Conservation (phyloP, 1,140 invertebrate species). For the Bombus waltoni region DNA sequence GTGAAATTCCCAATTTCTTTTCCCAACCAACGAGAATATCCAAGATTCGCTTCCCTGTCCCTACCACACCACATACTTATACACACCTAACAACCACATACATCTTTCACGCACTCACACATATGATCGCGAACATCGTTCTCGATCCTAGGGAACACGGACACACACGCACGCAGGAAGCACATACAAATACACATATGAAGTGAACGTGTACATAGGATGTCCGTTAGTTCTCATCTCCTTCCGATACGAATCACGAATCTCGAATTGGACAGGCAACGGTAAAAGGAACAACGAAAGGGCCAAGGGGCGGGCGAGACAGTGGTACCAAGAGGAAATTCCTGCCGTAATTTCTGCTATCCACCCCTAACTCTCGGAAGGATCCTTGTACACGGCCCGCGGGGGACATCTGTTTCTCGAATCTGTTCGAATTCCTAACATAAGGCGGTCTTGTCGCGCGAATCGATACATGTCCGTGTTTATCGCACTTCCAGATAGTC, state of each 20-base stretch:
- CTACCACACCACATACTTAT: not conserved
- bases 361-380: slow-evolving; percentile 63
- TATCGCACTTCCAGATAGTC: not conserved
- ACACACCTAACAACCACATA: not conserved
- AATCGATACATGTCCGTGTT: slow-evolving; percentile 58
- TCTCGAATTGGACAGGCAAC: slow-evolving; percentile 58
- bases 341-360: slow-evolving; percentile 65
- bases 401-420: slow-evolving; percentile 68
- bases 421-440: slow-evolving; percentile 59
- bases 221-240: slow-evolving; percentile 46
- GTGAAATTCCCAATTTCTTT: slow-evolving; percentile 82
- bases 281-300: slow-evolving; percentile 63
- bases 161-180: not conserved
- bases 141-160: not conserved
- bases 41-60: slow-evolving; percentile 25
- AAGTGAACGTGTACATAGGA: not conserved
- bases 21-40: slow-evolving; percentile 72
- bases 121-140: not conserved
- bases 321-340: slow-evolving; percentile 57
- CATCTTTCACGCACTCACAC: not conserved
- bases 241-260: slow-evolving; percentile 66
- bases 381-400: slow-evolving; percentile 58
- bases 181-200: not conserved
- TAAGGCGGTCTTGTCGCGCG: slow-evolving; percentile 45
- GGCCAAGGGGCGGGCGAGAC: not conserved